Conservation (phyloP, 2,113 vertebrate genomes). For the Hypomesus transpacificus region DNA sequence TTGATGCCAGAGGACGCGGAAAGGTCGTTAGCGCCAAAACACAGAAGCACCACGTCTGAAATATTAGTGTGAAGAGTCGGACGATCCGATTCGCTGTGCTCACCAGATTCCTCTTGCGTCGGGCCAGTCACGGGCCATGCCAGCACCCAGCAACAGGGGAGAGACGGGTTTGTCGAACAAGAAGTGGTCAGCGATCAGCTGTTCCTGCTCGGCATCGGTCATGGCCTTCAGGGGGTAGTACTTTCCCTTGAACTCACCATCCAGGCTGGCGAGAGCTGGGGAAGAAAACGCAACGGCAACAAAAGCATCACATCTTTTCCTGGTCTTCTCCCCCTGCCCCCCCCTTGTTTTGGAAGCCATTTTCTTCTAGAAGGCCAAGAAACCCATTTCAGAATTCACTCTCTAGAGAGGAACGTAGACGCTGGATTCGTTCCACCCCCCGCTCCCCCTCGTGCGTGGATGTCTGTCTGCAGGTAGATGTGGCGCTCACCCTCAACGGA, state of each 20-base stretch:
- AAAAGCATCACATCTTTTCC: background rate
- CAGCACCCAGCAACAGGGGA: conserved; percentile 86
- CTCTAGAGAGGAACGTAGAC: background rate
- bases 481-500: conserved; percentile 76
- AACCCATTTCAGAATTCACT: background rate
- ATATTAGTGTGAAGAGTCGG: too few relatives aligned
- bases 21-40: too few relatives aligned
- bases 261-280: conserved; percentile 85
- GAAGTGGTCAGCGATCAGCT: conserved; percentile 92
- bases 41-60: background rate
- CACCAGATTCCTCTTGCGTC: conserved; percentile 90
- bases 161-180: conserved; percentile 94
- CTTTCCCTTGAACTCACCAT: conserved; percentile 89
- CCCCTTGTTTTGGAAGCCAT: background rate
- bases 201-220: conserved; percentile 88
- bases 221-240: conserved; percentile 91
- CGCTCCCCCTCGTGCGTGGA: background rate
- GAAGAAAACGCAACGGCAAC: background rate
- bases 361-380: background rate
- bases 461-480: background rate
- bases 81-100: conserved; percentile 30
- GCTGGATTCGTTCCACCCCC: background rate
- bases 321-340: too few relatives aligned
- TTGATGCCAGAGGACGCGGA: conserved; percentile 27
- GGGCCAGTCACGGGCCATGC: conserved; percentile 95